Percentiles rank a stretch among this genome's conserved stretches.
Conservation (phyloP, 2,888 invertebrate genomes). For the Phalera bucephala region DNA sequence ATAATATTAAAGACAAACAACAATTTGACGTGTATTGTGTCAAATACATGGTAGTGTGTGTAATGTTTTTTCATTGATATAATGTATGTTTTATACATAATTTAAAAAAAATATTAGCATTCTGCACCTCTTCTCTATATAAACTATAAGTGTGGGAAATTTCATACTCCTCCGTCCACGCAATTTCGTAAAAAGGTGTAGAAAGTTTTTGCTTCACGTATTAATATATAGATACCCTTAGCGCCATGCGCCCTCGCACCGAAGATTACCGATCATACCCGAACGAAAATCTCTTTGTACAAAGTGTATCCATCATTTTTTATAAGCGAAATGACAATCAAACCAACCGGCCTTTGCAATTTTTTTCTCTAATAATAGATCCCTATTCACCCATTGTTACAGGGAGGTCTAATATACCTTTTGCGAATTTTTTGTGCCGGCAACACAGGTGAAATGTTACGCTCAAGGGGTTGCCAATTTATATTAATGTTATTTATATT, state of each 20-base stretch:
- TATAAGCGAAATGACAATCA: slow-evolving; percentile 56
- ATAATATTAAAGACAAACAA: too few relatives aligned
- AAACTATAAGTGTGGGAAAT: too few relatives aligned
- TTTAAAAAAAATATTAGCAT: too few relatives aligned
- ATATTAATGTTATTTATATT: slow-evolving; percentile 28
- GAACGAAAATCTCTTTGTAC: slow-evolving; percentile 26
- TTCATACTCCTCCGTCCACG: too few relatives aligned
- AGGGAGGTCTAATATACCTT: slow-evolving; percentile 57
- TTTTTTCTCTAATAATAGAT: slow-evolving; percentile 50
- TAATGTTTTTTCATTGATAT: too few relatives aligned
- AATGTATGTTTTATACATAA: too few relatives aligned
- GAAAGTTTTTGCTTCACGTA: too few relatives aligned
- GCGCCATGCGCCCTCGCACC: slow-evolving; percentile 45
- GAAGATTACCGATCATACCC: slow-evolving; percentile 13
- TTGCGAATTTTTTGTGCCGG: slow-evolving; percentile 53
- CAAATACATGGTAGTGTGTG: too few relatives aligned
- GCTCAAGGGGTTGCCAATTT: slow-evolving; percentile 48
- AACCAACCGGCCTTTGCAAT: slow-evolving; percentile 56
- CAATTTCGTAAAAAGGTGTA: too few relatives aligned
- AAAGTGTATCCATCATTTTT: slow-evolving; percentile 58
- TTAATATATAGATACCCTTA: too few relatives aligned
- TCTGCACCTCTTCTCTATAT: too few relatives aligned
- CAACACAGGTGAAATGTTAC: slow-evolving; percentile 54
- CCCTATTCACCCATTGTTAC: slow-evolving; percentile 60
- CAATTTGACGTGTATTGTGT: too few relatives aligned